Conservation (phyloP, 2,113 vertebrate genomes). For the Cynocephalus volans region DNA sequence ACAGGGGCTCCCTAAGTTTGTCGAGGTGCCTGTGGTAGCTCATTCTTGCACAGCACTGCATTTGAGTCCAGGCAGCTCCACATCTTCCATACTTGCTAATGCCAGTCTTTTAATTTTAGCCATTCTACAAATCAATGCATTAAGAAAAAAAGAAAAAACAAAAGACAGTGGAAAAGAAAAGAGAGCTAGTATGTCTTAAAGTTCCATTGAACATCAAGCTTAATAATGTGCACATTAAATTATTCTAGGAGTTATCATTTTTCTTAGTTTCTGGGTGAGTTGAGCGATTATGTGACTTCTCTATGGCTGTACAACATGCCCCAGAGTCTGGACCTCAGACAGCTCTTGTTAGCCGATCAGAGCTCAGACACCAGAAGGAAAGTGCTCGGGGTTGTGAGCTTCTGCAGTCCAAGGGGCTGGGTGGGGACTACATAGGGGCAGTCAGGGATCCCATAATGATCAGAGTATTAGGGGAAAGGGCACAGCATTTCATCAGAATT, state of each 20-base stretch:
- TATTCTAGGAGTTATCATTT: neutral
- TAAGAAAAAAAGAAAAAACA: too few relatives aligned
- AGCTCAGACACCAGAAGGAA: too few relatives aligned
- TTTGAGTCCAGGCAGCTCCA: accelerated
- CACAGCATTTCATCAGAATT: accelerated
- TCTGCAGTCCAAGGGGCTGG: accelerated
- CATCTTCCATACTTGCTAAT: accelerated
- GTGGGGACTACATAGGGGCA: accelerated
- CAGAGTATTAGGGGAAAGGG: accelerated
- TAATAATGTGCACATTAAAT: accelerated
- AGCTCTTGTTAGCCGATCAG: too few relatives aligned
- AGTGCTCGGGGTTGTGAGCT: accelerated
- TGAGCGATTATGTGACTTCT: neutral
- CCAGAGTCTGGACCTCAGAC: neutral
- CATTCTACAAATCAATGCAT: neutral
- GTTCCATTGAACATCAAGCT: neutral
- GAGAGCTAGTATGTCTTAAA: neutral
- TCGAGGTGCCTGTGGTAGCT: neutral
- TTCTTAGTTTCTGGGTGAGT: neutral
- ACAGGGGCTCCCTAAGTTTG: accelerated
- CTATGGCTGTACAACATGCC: too few relatives aligned
- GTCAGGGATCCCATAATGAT: accelerated
- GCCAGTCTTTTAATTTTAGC: neutral
- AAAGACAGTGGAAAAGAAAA: neutral
- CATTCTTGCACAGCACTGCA: accelerated